Conservation (phyloP, 1,140 invertebrate genomes). For the Ruditapes philippinarum region DNA sequence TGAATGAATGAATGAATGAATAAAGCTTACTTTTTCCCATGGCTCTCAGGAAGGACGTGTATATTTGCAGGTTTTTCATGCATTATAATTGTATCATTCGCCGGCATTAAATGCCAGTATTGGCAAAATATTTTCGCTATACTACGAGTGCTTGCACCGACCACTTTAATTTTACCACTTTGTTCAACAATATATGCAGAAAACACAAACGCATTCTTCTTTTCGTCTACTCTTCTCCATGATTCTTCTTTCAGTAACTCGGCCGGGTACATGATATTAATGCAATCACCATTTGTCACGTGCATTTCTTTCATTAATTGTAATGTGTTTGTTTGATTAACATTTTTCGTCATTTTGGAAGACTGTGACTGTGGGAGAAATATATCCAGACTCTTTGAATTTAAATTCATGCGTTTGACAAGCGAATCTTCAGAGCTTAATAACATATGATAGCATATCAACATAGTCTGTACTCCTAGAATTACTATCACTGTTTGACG, state of each 20-base stretch:
- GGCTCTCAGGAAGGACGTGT: not conserved
- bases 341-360: no score
- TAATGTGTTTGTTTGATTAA: no score
- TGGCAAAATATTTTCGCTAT: not conserved
- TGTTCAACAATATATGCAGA: slow-evolving; percentile 2
- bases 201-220: slow-evolving; percentile 4
- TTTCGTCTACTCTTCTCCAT: not conserved
- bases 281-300: not conserved
- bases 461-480: no score
- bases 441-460: no score
- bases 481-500: no score
- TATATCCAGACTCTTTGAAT: no score
- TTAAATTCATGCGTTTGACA: no score
- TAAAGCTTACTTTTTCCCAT: not conserved
- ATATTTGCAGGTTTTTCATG: not conserved
- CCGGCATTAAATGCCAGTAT: not conserved
- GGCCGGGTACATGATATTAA: not conserved
- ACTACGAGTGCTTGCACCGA: not conserved
- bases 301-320: no score
- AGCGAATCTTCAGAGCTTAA: no score
- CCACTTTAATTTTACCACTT: not conserved
- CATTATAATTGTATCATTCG: not conserved
- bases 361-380: no score
- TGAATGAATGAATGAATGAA: no score
- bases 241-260: not conserved